These are phyloP conservation scores for Dicentrarchus labrax DNA, from an alignment of 2,113 vertebrate genomes.

Conservation along the genomic window DNA sequence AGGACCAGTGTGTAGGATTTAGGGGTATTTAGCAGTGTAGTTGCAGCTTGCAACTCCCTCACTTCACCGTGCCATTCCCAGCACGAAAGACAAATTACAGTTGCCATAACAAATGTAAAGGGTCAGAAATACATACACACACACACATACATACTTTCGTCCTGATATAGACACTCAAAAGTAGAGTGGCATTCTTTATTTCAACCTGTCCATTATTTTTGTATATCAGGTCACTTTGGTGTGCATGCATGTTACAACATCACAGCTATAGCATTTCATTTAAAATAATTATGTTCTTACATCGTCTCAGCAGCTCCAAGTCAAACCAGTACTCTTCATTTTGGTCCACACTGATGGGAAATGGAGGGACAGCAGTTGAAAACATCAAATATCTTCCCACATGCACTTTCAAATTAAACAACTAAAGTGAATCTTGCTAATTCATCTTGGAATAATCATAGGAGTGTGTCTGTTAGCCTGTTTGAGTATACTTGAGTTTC, in stretches of 20 bases:
- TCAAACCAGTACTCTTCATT: slow-evolving; percentile 49
- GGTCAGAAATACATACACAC: no score
- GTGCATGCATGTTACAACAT: neutral
- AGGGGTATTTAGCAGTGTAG: no score
- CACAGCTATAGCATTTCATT: neutral
- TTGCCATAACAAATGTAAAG: no score
- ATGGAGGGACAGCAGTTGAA: neutral
- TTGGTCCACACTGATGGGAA: slow-evolving; percentile 38
- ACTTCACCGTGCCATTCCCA: no score
- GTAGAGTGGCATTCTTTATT: no score
- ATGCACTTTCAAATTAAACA: neutral
- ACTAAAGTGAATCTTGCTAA: neutral
- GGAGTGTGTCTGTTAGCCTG: neutral
- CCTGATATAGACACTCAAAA: no score
- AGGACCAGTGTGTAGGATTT: no score
- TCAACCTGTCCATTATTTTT: no score
- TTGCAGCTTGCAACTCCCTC: no score
- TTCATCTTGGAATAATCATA: neutral
- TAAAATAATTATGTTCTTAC: slow-evolving; percentile 29
- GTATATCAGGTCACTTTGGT: no score
- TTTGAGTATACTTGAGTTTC: slow-evolving; percentile 40
- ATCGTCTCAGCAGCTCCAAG: slow-evolving; percentile 38
- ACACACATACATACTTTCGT: no score
- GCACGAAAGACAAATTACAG: no score
- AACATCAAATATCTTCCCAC: neutral